Evolutionary conservation across 2,888 invertebrate species (phyloP), one percentile per base, ranked within the genome.

Genomic region (Chloroclysta siterata): DNA sequence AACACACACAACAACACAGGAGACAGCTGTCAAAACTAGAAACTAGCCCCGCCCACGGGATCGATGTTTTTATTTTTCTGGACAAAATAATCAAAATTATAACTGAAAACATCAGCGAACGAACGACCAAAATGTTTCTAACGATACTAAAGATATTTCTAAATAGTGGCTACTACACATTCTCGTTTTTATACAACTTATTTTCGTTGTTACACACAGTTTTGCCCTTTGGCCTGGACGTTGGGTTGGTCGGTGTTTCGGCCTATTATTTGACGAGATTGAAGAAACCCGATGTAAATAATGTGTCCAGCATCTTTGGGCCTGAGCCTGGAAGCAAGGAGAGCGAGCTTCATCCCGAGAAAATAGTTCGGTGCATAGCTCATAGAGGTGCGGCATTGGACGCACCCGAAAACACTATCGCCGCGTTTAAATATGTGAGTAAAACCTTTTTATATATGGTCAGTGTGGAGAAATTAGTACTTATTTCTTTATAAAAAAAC

Each of bases 391-490:
- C 95, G 11, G 95, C 94, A 1, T 87, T 95, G 48, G 97, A 97
- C 87, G 97, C 96, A 5, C 97, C 97, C 0, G 97, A 97, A 86
- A 97, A 97, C 83, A 97, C 96, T 69, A 80, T 97, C 69, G 94
- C 94, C 59, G 97, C 97, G 0, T 95, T 97, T 74, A 94, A 94
- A 88, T 93, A 95, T 85, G 96, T 96, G 82, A 91, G 93, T 90
- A 65, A 53, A 62, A 63, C 56, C 28, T 66, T 68, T 69, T 72
- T 53, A 22, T 29, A 57, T 33, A 22, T 51, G 42, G 53, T 41
- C 53, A 17, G 36, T 14, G 14, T 29, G n/a, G 8, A 0, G 50
- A n/a, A 3, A 28, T 17, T 44, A 46, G 17, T 14, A n/a, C n/a
- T n/a, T n/a, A n/a, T 0, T 14, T 15, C 15, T 10, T 15, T 44